Base-by-base conservation (phyloP, 1,140 invertebrate genomes). In the Cylas formicarius region DNA sequence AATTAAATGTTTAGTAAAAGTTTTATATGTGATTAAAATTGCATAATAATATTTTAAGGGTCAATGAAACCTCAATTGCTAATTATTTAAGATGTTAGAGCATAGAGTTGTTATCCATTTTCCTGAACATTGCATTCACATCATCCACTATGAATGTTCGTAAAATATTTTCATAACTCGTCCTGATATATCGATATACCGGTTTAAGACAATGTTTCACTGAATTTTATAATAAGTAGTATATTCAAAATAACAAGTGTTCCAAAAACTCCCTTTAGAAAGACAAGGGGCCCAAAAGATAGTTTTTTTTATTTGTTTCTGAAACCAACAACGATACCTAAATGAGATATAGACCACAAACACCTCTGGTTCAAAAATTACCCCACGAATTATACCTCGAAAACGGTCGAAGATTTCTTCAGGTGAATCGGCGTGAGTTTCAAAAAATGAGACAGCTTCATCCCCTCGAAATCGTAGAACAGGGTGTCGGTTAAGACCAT, bases 381-480 rank as follows among this genome's bases (percentile, higher is more conserved):
- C 3, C n/a, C 10, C 3, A 34, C 2, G 10, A 34, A 34, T 6
- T 32, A n/a, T 47, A 55, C 53, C 44, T 55, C 47, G 5, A 53
- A 42, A 11, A 55, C 31, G 17, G 16, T 44, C 4, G 28, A 22
- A 20, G 47, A 13, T 32, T 53, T 52, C 38, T 42, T 46, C 4
- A 55, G n/a, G 4, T 36, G 5, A 20, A 27, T 41, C 2, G 43
- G 34, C 1, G 43, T 41, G 19, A 47, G 13, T 40, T 55, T 52
- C 1, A 43, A 7, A 6, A 50, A 17, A 39, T 55, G 50, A 9
- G 29, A 27, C 4, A 53, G 28, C 11, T 27, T 42, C 9, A 46
- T 6, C 11, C 43, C 39, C 16, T 55, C 38, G 6, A 55, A 35
- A 28, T 55, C 53, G 14, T 50, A 53, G 10, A 55, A 20, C 7